Evolutionary conservation across 2,113 vertebrate genomes (phyloP), one percentile per base, ranked within the genome.

Genomic region (Solea solea): DNA sequence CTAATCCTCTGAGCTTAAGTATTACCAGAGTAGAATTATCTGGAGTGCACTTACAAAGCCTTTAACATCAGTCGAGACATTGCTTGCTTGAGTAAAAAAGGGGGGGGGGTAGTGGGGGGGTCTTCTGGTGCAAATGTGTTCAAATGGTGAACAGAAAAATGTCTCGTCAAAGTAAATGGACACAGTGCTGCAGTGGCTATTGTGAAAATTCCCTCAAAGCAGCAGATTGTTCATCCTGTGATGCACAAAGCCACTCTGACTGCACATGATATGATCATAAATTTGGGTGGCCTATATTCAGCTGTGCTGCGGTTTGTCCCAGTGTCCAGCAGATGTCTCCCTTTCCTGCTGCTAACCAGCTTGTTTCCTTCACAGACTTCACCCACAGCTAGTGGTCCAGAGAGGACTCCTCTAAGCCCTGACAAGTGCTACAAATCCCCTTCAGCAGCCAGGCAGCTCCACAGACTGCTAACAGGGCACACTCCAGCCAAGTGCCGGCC

Each of bases 361-460:
- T 9, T 71, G 88, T 55, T 78, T 82, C 57, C 28, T 64, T 72
- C 69, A 65, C 59, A 67, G 74, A 40, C 3, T 75, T 70, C 71
- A 87, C 72, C 64, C 55, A 5, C 65, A 82, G 80, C 64, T 65
- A 85, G 83, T 74, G 72, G 74, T 90, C 84, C 84, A 84, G 77
- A 75, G 87, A 85, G 88, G 92, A 91, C 89, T 92, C 90, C 92
- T 93, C 86, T 93, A 94, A 96, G 91, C 93, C 88, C 90, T 92
- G 91, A 95, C 93, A 94, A 93, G 94, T 90, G 79, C 91, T 93
- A 93, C 93, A 95, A 95, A 95, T 94, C 94, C 93, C 91, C 86
- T 51, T 73, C 78, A 76, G 87, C 69, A 68, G 78, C 77, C 78
- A 72, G 64, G 81, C 78, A 69, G 81, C 75, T 84, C 85, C 83